Conservation (phyloP, 2,888 invertebrate genomes). For the Eilema sororculum region DNA sequence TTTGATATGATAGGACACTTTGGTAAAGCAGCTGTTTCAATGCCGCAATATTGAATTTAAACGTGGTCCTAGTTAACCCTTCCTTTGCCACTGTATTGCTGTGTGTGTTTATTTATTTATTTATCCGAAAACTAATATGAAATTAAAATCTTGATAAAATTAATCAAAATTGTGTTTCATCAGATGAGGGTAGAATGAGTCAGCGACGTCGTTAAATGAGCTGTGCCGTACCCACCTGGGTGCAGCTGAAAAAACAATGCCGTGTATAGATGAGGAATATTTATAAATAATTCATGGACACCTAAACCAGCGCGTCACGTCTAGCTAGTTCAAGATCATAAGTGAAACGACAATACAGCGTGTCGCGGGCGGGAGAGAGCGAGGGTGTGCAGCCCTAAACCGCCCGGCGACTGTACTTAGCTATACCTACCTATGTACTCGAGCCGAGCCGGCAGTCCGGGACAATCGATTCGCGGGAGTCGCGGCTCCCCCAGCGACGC, state of each 20-base stretch:
- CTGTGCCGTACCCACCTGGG: slow-evolving; percentile 34
- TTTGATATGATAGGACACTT: too few species aligned
- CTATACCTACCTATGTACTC: slow-evolving; percentile 48
- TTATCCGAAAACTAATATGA: not conserved
- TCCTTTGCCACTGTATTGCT: not conserved
- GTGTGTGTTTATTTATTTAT: too few species aligned
- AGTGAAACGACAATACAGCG: slow-evolving; percentile 67
- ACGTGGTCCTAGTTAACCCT: not conserved
- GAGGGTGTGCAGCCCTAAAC: slow-evolving; percentile 68
- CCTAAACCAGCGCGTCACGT: slow-evolving; percentile 54
- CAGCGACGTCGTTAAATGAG: slow-evolving; percentile 6
- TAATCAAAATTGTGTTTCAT: not conserved
- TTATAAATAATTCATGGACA: slow-evolving; percentile 71
- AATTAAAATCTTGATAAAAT: not conserved
- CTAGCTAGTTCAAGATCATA: slow-evolving; percentile 71
- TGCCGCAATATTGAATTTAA: not conserved
- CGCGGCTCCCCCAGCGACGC: slow-evolving; percentile 70
- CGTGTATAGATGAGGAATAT: slow-evolving; percentile 50
- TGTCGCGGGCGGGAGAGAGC: slow-evolving; percentile 62
- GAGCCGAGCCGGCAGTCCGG: slow-evolving; percentile 61
- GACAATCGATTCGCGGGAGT: slow-evolving; percentile 81
- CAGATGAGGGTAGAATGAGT: slow-evolving; percentile 40
- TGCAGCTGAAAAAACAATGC: slow-evolving; percentile 54
- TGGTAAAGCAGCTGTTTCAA: not conserved
- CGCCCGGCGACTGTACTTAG: slow-evolving; percentile 43